Base-by-base conservation (phyloP, 2,113 vertebrate genomes). In the Puntigrus tetrazona region DNA sequence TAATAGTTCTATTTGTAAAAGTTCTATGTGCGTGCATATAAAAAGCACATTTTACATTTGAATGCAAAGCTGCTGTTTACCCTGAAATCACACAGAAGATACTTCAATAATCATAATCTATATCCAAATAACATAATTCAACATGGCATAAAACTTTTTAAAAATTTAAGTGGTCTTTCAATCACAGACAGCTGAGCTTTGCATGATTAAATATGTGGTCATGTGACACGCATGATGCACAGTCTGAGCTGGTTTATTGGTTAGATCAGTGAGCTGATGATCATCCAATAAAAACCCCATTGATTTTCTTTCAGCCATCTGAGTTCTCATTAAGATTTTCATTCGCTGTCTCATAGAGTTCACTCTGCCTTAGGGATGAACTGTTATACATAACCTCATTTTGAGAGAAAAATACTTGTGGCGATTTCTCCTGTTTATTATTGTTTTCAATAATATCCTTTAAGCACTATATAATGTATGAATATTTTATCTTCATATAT, bases 401-500 rank as follows among this genome's bases (percentile, higher is more conserved):
- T 57, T 79, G 38, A 63, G 57, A 63, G 16, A 29, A 29, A 78
- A 43, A 18, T n/a, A 41, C 18, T 34, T 77, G n/a, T 16, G 11
- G 27, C 27, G 36, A 63, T 1, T 25, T 59, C 22, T 18, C 3
- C 25, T 14, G n/a, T 65, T 47, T 29, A 45, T 43, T 61, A 16
- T 41, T 38, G 22, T 41, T 55, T n/a, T 61, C 52, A 8, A 16
- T 43, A 14, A 29, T 79, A n/a, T 8, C 11, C 10, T 13, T 10
- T 9, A 20, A 20, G n/a, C 27, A 74, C 43, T 74, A 25, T 31
- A 65, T 31, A 80, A 14, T 65, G 57, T 80, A 65, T 65, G 27
- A 47, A 80, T 80, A 80, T 45, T 65, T 63, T 50, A 78, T 31
- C 36, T 5, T 76, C 20, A 59, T 34, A 57, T 43, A 18, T 29